Conservation (phyloP, 2,888 invertebrate genomes). For the Scrobipalpa atriplicella region DNA sequence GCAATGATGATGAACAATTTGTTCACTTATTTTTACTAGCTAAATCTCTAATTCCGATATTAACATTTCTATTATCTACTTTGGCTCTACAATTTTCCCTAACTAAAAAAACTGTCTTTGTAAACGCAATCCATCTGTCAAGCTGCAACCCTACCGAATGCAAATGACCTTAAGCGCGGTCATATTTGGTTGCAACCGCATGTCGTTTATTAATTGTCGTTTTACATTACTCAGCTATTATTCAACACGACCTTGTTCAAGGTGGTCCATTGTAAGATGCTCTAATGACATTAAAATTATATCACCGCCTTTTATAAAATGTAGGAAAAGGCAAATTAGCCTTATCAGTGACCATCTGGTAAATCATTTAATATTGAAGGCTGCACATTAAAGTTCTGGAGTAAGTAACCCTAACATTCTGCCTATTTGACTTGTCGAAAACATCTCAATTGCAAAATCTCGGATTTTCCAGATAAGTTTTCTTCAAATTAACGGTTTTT, state of each 20-base stretch:
- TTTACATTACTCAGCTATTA: constrained; percentile 1
- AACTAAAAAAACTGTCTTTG: not conserved
- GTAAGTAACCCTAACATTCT: too few relatives aligned
- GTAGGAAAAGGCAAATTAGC: not conserved
- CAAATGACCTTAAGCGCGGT: constrained; percentile 8
- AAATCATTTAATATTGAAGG: not conserved
- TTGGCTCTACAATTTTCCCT: too few relatives aligned
- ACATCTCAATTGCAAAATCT: too few relatives aligned
- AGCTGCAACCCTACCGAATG: not conserved
- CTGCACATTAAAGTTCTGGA: too few relatives aligned
- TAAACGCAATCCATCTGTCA: not conserved
- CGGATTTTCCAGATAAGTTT: too few relatives aligned
- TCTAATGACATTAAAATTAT: constrained; percentile 15
- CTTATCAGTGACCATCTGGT: not conserved
- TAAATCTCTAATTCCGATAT: not conserved
- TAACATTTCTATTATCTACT: too few relatives aligned
- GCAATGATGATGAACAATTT: too few relatives aligned
- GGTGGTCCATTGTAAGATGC: constrained; percentile 7
- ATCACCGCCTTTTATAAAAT: constrained; percentile 5
- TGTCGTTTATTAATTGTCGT: constrained; percentile 10
- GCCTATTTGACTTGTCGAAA: too few relatives aligned
- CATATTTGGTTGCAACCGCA: constrained; percentile 19
- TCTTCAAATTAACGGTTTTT: too few relatives aligned
- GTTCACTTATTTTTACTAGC: not conserved
- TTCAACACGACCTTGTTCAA: constrained; percentile 10